Percentiles rank a stretch among this genome's conserved stretches.
These are phyloP conservation scores for Austrofundulus limnaeus DNA, from an alignment of 2,113 vertebrate genomes.

Conservation along the genomic window DNA sequence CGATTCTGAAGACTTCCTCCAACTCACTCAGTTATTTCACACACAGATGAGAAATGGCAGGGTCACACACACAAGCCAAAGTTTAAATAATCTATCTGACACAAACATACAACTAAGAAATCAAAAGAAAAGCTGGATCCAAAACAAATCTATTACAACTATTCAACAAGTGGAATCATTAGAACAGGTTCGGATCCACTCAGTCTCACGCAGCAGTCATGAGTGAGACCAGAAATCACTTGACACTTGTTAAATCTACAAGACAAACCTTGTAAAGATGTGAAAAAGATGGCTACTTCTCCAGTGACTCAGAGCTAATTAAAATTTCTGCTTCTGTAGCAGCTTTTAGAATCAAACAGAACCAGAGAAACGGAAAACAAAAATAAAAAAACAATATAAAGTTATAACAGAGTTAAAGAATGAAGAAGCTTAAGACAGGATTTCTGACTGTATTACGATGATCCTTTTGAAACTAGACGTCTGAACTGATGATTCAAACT, in stretches of 20 bases:
- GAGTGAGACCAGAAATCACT: background rate
- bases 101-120: background rate
- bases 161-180: background rate
- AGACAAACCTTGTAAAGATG: background rate
- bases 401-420: background rate
- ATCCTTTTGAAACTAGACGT: too few relatives aligned
- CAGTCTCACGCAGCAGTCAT: background rate
- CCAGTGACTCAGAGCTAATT: slow-evolving; percentile 13
- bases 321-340: slow-evolving; percentile 10
- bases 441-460: background rate
- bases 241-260: slow-evolving; percentile 19
- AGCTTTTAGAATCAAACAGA: slow-evolving; percentile 2
- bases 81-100: background rate
- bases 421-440: background rate
- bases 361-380: slow-evolving; percentile 2
- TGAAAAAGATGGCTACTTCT: slow-evolving; percentile 11
- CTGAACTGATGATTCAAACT: too few relatives aligned
- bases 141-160: background rate
- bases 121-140: background rate
- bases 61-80: background rate
- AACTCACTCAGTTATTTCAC: slow-evolving; percentile 23
- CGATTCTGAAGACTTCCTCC: slow-evolving; percentile 21
- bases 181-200: background rate
- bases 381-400: background rate
- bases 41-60: slow-evolving; percentile 19